Conservation (phyloP, 2,888 invertebrate species). For the Chrysolina haemoptera region DNA sequence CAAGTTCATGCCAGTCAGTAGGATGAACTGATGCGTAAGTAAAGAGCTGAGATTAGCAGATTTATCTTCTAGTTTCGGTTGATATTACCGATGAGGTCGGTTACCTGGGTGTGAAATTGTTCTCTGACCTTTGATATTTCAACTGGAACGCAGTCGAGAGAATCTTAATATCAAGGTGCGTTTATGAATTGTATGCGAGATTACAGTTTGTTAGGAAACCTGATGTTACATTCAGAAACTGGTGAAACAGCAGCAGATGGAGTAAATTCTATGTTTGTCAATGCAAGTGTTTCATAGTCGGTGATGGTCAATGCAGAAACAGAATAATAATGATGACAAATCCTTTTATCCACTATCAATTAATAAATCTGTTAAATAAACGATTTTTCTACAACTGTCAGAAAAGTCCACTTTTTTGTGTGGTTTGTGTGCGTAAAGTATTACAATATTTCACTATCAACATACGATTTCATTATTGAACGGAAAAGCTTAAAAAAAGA, state of each 20-base stretch:
- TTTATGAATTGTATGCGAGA: background rate
- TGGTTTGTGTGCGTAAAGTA: no score
- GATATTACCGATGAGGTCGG: background rate
- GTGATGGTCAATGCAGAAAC: no score
- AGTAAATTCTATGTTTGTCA: no score
- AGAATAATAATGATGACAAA: no score
- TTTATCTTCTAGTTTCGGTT: background rate
- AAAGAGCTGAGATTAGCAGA: conserved; percentile 4
- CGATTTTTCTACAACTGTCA: no score
- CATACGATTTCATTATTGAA: no score
- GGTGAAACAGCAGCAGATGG: background rate
- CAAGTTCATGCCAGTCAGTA: conserved; percentile 10
- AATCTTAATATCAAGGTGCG: background rate
- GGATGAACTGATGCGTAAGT: conserved; percentile 3
- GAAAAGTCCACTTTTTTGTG: no score
- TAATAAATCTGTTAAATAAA: no score
- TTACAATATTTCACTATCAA: no score
- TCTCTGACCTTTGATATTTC: background rate
- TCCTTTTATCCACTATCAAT: no score
- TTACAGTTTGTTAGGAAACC: background rate
- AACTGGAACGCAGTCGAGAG: background rate
- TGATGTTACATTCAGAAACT: background rate
- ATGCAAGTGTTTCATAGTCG: no score
- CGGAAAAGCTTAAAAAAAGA: no score
- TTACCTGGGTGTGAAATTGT: background rate